These are phyloP conservation scores for Lutra lutra DNA, from an alignment of 2,797 vertebrate genomes.

Conservation along the genomic window DNA sequence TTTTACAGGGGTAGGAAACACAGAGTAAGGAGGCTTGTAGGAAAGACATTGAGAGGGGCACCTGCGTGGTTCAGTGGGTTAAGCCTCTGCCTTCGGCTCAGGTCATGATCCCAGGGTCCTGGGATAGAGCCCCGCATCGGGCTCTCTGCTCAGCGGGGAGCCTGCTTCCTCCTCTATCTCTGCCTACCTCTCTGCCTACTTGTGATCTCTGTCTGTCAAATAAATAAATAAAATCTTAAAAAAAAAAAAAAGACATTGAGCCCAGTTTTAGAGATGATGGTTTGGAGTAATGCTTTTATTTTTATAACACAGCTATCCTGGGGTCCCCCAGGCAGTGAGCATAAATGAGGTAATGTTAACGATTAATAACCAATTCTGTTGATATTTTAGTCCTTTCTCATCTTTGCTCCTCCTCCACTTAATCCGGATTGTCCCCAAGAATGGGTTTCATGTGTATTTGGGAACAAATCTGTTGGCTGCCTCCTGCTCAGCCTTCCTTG, in stretches of 20 bases:
- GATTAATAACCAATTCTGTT: neutral
- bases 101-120: too few relatives aligned
- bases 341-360: conserved; percentile 2
- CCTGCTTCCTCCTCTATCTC: too few relatives aligned
- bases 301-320: neutral
- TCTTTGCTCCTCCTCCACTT: conserved; percentile 29
- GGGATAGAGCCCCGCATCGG: too few relatives aligned
- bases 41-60: neutral
- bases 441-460: conserved; percentile 41
- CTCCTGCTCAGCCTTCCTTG: conserved; percentile 63
- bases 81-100: too few relatives aligned
- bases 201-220: too few relatives aligned
- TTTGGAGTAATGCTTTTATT: neutral
- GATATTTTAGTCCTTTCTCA: conserved; percentile 19
- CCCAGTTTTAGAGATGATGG: neutral
- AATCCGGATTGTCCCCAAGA: conserved; percentile 28
- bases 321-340: neutral
- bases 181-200: too few relatives aligned
- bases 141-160: too few relatives aligned
- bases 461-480: conserved; percentile 67
- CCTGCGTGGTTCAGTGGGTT: too few relatives aligned
- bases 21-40: neutral
- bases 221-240: too few relatives aligned
- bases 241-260: neutral
- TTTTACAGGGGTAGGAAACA: neutral